These are phyloP conservation scores for Eristalis tenax DNA, from an alignment of 2,888 invertebrate species.

Conservation along the genomic window DNA sequence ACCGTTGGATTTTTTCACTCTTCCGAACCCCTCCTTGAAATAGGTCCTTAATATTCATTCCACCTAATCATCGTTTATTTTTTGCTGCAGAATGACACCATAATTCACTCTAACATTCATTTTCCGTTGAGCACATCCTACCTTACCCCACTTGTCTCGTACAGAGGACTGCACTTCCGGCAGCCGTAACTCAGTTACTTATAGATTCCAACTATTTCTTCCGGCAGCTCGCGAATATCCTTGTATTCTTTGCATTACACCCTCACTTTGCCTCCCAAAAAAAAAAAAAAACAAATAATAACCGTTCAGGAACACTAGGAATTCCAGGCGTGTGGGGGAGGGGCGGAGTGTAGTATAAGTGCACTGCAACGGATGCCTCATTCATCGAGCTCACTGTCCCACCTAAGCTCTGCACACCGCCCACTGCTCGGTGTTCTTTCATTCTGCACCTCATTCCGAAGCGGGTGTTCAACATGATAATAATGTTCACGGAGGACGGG, in stretches of 20 bases:
- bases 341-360: conserved; percentile 47
- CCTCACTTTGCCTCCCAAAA: conserved; percentile 19
- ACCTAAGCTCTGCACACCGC: not conserved
- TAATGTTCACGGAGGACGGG: conserved; percentile 26
- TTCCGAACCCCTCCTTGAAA: not conserved
- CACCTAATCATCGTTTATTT: not conserved
- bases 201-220: conserved; percentile 48
- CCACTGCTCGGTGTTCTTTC: conserved; percentile 27
- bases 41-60: not conserved
- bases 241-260: conserved; percentile 37
- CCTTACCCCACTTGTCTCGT: not conserved
- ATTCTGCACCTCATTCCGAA: conserved; percentile 47
- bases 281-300: conserved; percentile 26
- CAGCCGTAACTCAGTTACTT: conserved; percentile 13
- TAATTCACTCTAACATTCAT: not conserved
- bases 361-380: conserved; percentile 51
- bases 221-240: conserved; percentile 49
- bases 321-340: conserved; percentile 15
- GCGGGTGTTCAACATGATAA: conserved; percentile 61
- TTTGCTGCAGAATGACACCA: not conserved
- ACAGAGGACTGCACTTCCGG: conserved; percentile 9
- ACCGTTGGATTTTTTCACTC: not conserved
- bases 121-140: not conserved
- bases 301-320: conserved; percentile 33
- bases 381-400: conserved; percentile 26